Percentiles rank a stretch among this genome's conserved stretches.
Evolutionary conservation across 2,888 invertebrate genomes (phyloP).

Genomic region (Abscondita cerata): DNA sequence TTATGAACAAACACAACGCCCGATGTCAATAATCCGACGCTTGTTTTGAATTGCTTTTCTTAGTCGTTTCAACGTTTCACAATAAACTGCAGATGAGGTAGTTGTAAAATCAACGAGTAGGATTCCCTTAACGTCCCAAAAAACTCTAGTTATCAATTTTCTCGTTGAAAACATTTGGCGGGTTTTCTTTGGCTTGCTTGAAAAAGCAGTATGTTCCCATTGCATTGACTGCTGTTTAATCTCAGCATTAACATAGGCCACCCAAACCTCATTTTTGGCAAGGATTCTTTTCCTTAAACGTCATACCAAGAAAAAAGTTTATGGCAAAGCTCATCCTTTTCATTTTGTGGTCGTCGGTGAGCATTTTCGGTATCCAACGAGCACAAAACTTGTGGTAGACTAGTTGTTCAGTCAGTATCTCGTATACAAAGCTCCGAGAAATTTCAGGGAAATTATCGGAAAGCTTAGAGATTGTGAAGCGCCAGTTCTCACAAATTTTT

Average conservation of each 20-base stretch:
- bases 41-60: not conserved
- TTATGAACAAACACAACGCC: too few species aligned
- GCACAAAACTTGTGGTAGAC: not conserved
- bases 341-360: not conserved
- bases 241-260: not conserved
- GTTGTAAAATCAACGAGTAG: too few species aligned
- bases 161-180: too few species aligned
- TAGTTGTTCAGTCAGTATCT: too few species aligned
- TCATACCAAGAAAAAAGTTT: not conserved
- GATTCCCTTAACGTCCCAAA: too few species aligned
- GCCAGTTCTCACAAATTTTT: not conserved
- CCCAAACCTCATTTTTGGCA: not conserved
- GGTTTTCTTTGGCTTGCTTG: not conserved
- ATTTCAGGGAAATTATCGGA: too few species aligned
- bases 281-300: not conserved
- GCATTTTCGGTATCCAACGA: not conserved
- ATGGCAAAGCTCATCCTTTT: not conserved
- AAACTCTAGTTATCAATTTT: too few species aligned
- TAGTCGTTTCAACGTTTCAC: not conserved
- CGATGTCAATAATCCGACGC: not conserved
- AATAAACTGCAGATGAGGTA: too few species aligned
- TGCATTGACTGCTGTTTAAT: not conserved
- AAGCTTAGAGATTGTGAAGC: not conserved
- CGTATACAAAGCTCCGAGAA: too few species aligned
- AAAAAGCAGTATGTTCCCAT: not conserved